These are phyloP conservation scores for Lasioglossum oenotherae DNA, from an alignment of 2,888 invertebrate genomes.

Conservation along the genomic window DNA sequence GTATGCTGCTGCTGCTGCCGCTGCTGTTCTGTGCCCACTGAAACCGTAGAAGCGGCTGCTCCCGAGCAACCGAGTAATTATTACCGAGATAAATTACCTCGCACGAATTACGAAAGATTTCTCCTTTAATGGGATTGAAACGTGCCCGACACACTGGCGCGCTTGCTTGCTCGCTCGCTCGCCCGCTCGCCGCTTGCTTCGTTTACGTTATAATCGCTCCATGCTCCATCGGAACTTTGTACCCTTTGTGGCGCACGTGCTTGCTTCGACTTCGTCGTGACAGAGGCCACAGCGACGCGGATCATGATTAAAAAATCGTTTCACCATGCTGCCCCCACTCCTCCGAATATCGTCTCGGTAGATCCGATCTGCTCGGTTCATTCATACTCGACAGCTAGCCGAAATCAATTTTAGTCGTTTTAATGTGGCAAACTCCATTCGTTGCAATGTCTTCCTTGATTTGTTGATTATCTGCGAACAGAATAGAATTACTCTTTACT, in stretches of 20 bases:
- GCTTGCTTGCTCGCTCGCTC: background rate
- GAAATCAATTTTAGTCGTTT: background rate
- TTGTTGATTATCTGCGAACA: background rate
- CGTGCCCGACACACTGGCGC: conserved; percentile 1
- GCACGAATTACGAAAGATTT: conserved; percentile 40
- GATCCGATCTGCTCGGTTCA: background rate
- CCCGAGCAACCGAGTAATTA: conserved; percentile 21
- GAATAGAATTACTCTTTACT: background rate
- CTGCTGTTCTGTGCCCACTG: conserved; percentile 11
- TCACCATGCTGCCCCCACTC: background rate
- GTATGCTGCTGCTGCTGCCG: conserved; percentile 1
- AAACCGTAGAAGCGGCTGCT: conserved; percentile 42
- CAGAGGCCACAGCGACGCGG: conserved; percentile 15
- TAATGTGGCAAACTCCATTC: background rate
- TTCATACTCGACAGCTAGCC: background rate
- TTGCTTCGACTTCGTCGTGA: conserved; percentile 36
- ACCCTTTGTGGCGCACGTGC: conserved; percentile 53
- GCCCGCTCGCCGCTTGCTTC: background rate
- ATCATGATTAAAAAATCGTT: conserved; percentile 23
- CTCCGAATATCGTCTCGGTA: background rate
- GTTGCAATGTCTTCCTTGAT: background rate
- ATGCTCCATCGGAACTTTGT: conserved; percentile 11
- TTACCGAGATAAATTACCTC: conserved; percentile 31
- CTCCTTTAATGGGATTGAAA: conserved; percentile 29
- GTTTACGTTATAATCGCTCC: conserved; percentile 6